Evolutionary conservation across 1,140 invertebrate genomes (phyloP), one percentile per base, ranked within the genome.

Genomic region (Drosophila persimilis): DNA sequence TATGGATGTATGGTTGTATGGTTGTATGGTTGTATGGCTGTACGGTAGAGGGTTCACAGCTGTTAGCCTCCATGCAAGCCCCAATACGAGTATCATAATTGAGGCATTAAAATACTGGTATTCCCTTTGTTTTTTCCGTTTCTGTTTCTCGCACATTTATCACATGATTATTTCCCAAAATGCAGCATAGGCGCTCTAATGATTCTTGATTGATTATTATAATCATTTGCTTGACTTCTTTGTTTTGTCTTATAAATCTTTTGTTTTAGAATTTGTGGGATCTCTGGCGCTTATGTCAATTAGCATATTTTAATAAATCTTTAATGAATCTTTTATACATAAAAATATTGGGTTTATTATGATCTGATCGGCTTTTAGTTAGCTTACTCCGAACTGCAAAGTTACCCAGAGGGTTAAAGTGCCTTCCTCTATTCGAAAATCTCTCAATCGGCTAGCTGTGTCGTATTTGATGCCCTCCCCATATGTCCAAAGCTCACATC

Each of bases 161-260:
- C 60, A 26, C 45, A 9, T 35, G 39, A 26, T 45, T 48, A 51
- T 61, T 71, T 65, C 65, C 64, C 57, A 48, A 63, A 73, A 71
- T 80, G 61, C 22, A 41, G 54, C 61, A 55, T 73, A 54, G 62
- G 62, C 55, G 71, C 62, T 73, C 55, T 58, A 65, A 57, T 65
- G 48, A 54, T 52, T 48, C 59, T 57, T 81, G 79, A 81, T 81
- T 83, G 71, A 81, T 81, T 47, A 26, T 22, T 55, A 26, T 67
- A 67, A 60, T 73, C 63, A 60, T 54, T 44, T 53, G 24, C 17
- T 55, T 58, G 56, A 44, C 43, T 65, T 7, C 39, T 35, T 60
- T 26, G 39, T n/a, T 60, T 48, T 45, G 55, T 26, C 63, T 35
- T 31, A 35, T 54, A 7, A 8, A 48, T 44, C 8, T 44, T 61